Base-by-base conservation (phyloP, 1,140 invertebrate genomes). In the Drosophila miranda region DNA sequence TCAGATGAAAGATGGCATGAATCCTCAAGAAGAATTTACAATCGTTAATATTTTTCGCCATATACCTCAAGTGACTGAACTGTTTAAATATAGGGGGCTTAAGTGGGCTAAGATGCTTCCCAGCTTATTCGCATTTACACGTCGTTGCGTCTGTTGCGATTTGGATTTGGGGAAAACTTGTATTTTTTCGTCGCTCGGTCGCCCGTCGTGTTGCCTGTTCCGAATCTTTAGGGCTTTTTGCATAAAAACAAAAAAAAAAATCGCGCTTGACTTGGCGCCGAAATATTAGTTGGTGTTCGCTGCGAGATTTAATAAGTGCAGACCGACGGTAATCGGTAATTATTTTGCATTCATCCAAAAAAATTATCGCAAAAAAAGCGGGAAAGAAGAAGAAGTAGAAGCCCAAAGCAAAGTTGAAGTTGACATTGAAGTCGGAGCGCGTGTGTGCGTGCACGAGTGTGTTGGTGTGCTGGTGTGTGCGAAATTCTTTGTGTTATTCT, bases 401-500 rank as follows among this genome's bases (percentile, higher is more conserved):
- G 16, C 57, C 8, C 16, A 56, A 43, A 14, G 19, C 26, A 6
- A 56, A 62, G 34, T 23, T 21, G 58, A 72, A 84, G 73, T 86
- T 84, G 81, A 84, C 81, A 84, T 84, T 84, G 81, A 84, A 86
- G 77, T 77, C 46, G 49, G 26, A 16, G 53, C 50, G 43, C 49
- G 72, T 19, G 43, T 51, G 19, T 61, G 44, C 23, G 42, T 62
- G 34, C 34, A 41, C 56, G 53, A 44, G 26, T 53, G 51, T 63
- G 56, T 30, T 38, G 9, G 51, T 53, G 51, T 63, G 56, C 23
- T 38, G 9, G 51, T 63, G 70, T 75, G 80, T 80, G 80, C 61
- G 38, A 84, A 84, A 86, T 84, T 86, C 81, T 84, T 81, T 84
- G 78, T 81, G 62, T 30, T 62, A 63, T 52, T 43, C 75, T 68